Conservation (phyloP, 2,888 invertebrate genomes). For the Noctua fimbriata region DNA sequence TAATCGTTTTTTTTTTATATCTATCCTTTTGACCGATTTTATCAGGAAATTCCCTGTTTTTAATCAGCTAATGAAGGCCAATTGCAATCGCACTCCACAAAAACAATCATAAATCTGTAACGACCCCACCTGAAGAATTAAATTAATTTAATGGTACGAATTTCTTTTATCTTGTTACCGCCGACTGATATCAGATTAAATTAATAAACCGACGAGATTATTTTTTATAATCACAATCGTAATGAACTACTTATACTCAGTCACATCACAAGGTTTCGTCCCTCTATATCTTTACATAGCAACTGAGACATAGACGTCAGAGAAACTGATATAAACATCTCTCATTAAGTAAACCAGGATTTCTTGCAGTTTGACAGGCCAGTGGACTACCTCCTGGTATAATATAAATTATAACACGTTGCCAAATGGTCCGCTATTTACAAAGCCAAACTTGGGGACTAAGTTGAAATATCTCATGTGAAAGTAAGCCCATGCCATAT, state of each 20-base stretch:
- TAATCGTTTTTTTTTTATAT: neutral
- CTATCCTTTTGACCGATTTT: neutral
- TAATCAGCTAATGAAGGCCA: slow-evolving; percentile 22
- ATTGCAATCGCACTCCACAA: slow-evolving; percentile 3
- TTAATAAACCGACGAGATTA: slow-evolving; percentile 15
- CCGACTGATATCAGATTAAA: slow-evolving; percentile 26
- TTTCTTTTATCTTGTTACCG: slow-evolving; percentile 45
- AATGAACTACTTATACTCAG: slow-evolving; percentile 9
- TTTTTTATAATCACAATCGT: slow-evolving; percentile 40
- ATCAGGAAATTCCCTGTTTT: neutral
- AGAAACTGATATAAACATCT: neutral
- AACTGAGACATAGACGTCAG: neutral
- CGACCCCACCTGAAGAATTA: slow-evolving; percentile 52
- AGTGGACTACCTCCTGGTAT: neutral
- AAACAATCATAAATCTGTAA: slow-evolving; percentile 24
- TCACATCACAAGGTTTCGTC: slow-evolving; percentile 18
- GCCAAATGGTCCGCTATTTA: neutral
- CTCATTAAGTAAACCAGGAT: neutral
- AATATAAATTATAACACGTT: neutral
- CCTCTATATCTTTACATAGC: neutral
- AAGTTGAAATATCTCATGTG: neutral
- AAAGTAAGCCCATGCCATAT: neutral
- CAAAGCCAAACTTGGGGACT: neutral
- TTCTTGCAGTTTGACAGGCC: neutral
- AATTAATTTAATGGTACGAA: slow-evolving; percentile 2